Base-by-base conservation (phyloP, 2,113 vertebrate species). In the Amazona vittata region DNA sequence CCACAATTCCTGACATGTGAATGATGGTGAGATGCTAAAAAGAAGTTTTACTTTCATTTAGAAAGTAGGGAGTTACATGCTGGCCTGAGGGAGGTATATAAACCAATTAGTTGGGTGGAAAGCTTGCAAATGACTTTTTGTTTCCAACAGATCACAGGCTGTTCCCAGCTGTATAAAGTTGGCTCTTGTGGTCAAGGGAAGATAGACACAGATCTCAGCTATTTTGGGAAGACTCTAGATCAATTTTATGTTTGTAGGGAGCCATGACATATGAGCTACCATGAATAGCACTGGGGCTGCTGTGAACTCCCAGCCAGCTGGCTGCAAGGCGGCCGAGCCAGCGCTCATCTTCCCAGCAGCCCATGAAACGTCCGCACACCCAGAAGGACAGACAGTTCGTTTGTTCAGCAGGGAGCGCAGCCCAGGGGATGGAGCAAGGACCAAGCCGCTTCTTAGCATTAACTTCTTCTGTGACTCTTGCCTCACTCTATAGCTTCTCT, bases 261-360 rank as follows among this genome's bases (percentile, higher is more conserved):
- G 49, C 63, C 4, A 4, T 93, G 91, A 94, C 92, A 92, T 90
- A 95, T 8, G 57, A 92, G 86, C 80, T 53, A 26, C 41, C 19
- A 52, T 53, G 89, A 93, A 95, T 74, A 93, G 92, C 31, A 31
- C 31, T 12, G 15, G 44, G 73, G 90, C 86, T 94, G 90, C 41
- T 65, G 77, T 9, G 44, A 92, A 95, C 90, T 96, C 90, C 92
- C 92, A 95, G 31, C 83, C 95, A 96, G 95, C 94, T 96, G 95
- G 78, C 57, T 69, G 65, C 86, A 73, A 69, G 77, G 86, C 39
- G 70, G 44, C 68, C 0, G 6, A 95, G 92, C 96, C 94, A 95
- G 81, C 74, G 63, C 77, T 94, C 8, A 0, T 69, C 52, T 63
- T 79, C 74, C 59, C 6, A 0, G 77, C 37, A 73, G 62, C 50